Percentiles rank a stretch among this genome's conserved stretches.
Conservation (phyloP, 2,113 vertebrate genomes). For the Labrus mixtus region DNA sequence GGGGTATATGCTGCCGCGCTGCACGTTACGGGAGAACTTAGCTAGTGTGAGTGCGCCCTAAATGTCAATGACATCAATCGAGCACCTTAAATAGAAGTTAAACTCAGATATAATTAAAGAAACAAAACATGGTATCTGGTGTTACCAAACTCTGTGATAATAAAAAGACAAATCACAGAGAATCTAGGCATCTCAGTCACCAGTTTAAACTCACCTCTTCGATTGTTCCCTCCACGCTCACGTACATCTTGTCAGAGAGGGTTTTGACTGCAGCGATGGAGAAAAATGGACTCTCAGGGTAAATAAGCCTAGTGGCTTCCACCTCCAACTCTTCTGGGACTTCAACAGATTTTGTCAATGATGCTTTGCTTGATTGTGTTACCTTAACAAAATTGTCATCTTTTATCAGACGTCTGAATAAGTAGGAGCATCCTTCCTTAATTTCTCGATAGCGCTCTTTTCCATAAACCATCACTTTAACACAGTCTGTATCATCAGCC, state of each 20-base stretch:
- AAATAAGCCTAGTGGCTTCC: background rate
- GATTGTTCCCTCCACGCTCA: constrained; percentile 29
- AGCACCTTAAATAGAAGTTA: too few species aligned
- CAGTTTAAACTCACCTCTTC: background rate
- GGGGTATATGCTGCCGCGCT: too few species aligned
- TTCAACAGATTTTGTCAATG: accelerated
- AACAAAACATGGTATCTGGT: too few species aligned
- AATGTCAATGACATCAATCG: too few species aligned
- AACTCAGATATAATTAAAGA: too few species aligned
- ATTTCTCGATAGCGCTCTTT: accelerated
- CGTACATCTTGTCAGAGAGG: accelerated
- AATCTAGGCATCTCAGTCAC: too few species aligned
- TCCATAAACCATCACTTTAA: constrained; percentile 31
- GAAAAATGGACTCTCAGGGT: background rate
- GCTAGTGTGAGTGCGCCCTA: too few species aligned
- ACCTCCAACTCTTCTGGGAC: background rate
- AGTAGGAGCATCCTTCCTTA: background rate
- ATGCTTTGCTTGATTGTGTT: accelerated
- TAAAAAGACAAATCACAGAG: too few species aligned
- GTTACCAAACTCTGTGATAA: too few species aligned
- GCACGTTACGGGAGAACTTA: too few species aligned
- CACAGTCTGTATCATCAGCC: background rate
- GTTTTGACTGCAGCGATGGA: accelerated
- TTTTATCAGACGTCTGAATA: accelerated
- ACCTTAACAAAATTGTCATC: background rate